phyloP scores from a whole-genome alignment of 2,113 vertebrate species.

The Ochotona curzoniae region DNA sequence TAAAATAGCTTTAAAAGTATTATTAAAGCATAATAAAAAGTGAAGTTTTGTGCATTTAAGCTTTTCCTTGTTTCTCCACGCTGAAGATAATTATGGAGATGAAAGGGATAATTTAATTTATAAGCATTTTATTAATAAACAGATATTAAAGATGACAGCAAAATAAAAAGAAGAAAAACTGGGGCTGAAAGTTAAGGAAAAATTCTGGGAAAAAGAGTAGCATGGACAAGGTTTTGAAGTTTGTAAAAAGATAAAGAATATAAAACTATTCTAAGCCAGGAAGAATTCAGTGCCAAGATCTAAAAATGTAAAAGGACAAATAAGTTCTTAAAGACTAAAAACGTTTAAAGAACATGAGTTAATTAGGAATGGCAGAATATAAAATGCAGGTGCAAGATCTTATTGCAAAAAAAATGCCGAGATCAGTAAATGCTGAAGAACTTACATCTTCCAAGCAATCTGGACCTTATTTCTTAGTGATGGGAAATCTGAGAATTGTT shows the following conservation, averaged over 20 bases:
- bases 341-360: neutral
- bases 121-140: neutral
- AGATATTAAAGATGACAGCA: neutral
- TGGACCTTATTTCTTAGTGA: neutral
- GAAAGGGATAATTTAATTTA: neutral
- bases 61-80: slow-evolving; percentile 15
- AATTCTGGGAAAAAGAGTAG: neutral
- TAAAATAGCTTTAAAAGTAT: neutral
- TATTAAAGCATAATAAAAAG: slow-evolving; percentile 1
- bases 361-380: neutral
- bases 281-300: neutral
- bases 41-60: neutral
- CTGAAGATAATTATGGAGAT: slow-evolving; percentile 7
- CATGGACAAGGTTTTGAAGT: neutral
- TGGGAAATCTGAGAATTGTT: neutral
- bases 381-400: neutral
- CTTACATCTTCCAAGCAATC: neutral
- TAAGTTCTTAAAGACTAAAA: too few species aligned
- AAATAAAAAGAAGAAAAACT: neutral
- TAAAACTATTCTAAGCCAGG: neutral
- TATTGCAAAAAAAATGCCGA: neutral
- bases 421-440: neutral
- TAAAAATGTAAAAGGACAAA: neutral
- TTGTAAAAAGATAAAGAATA: neutral
- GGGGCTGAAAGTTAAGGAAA: neutral